phyloP scores from a whole-genome alignment of 2,888 invertebrate genomes.

The Apamea monoglypha region DNA sequence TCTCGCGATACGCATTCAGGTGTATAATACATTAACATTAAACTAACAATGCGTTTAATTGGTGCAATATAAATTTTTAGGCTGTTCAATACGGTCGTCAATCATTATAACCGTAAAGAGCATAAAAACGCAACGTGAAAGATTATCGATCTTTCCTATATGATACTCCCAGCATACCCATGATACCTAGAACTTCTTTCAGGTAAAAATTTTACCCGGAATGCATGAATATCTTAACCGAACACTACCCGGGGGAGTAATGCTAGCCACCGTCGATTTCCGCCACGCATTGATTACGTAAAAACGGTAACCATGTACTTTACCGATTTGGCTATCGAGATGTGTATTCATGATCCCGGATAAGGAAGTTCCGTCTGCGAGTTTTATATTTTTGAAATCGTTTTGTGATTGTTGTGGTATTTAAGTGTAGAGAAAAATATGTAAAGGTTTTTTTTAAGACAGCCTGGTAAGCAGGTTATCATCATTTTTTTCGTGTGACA shows the following conservation, averaged over 20 bases:
- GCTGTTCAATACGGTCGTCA: background rate
- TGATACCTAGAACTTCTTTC: constrained; percentile 42
- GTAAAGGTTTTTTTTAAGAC: background rate
- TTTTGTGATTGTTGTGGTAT: constrained; percentile 12
- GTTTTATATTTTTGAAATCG: constrained; percentile 38
- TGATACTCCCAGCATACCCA: constrained; percentile 23
- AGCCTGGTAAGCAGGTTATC: background rate
- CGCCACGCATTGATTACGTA: constrained; percentile 65
- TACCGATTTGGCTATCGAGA: constrained; percentile 45
- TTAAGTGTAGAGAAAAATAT: background rate
- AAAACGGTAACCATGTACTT: constrained; percentile 31
- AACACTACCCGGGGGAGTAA: constrained; percentile 58
- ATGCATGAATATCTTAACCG: constrained; percentile 69
- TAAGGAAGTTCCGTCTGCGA: constrained; percentile 22
- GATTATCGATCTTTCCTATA: constrained; percentile 24
- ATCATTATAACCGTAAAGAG: background rate
- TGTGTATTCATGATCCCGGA: constrained; percentile 49
- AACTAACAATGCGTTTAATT: background rate
- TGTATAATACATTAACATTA: too few species aligned
- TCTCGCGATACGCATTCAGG: too few species aligned
- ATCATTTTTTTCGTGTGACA: background rate
- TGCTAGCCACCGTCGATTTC: constrained; percentile 49
- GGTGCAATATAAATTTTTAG: too few species aligned
- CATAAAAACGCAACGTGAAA: background rate
- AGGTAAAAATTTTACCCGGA: constrained; percentile 54